Evolutionary conservation across 2,797 vertebrate genomes (phyloP).

Genomic region (Psittacula derbiana): DNA sequence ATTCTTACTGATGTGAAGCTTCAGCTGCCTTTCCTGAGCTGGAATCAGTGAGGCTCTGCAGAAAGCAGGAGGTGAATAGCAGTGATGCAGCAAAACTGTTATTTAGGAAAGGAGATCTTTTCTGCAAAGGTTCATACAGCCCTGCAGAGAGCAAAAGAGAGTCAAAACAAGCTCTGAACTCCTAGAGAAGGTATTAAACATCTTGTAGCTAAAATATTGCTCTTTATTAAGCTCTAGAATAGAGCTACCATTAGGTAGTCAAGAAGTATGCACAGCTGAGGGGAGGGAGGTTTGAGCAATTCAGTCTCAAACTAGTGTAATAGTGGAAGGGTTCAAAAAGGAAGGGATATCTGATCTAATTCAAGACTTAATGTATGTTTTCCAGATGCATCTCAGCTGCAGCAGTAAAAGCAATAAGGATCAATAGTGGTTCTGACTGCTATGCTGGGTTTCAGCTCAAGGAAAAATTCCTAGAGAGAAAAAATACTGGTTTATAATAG

Average conservation of each 20-base stretch:
- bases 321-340: neutral
- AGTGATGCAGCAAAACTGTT: conserved; percentile 10
- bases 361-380: neutral
- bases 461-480: neutral
- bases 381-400: neutral
- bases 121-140: neutral
- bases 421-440: neutral
- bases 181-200: neutral
- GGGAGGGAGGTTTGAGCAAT: neutral
- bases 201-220: neutral
- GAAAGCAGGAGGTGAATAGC: conserved; percentile 1
- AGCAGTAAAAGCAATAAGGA: neutral
- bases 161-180: neutral
- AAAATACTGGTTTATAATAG: neutral
- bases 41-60: conserved; percentile 3
- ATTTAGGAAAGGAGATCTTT: neutral
- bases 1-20: neutral
- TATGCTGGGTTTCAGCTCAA: neutral
- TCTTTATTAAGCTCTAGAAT: neutral
- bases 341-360: neutral
- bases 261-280: neutral
- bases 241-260: neutral
- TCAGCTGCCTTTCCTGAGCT: neutral
- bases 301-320: neutral
- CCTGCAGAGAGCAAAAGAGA: neutral